Percentiles rank a stretch among this genome's conserved stretches.
Conservation (phyloP, 2,888 invertebrate species). For the Agonopterix alstromeriana region DNA sequence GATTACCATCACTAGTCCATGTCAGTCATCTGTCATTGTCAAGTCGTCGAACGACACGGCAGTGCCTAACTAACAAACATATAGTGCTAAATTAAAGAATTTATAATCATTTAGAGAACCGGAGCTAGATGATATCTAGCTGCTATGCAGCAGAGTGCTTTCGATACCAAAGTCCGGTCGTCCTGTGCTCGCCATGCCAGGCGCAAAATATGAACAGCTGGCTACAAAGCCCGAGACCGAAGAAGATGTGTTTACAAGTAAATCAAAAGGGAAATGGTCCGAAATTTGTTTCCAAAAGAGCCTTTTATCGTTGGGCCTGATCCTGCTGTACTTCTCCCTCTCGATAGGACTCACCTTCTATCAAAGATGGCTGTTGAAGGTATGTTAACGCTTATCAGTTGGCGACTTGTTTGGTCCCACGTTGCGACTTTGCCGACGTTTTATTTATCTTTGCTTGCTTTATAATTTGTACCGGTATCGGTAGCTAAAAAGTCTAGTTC, state of each 20-base stretch:
- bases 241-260: slow-evolving; percentile 53
- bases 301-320: slow-evolving; percentile 70
- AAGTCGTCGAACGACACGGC: no score
- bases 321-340: slow-evolving; percentile 90
- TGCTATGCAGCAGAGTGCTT: slow-evolving; percentile 48
- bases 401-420: not conserved
- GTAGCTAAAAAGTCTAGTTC: no score
- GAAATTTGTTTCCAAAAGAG: slow-evolving; percentile 59
- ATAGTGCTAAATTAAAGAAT: no score
- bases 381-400: slow-evolving; percentile 38
- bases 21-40: no score
- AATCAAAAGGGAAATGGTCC: slow-evolving; percentile 52
- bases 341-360: slow-evolving; percentile 98
- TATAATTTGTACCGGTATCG: no score
- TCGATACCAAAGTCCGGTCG: slow-evolving; percentile 22
- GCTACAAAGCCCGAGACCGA: slow-evolving; percentile 52
- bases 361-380: slow-evolving; percentile 94
- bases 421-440: no score
- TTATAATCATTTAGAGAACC: no score
- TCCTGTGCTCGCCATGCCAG: slow-evolving; percentile 45
- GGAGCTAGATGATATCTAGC: slow-evolving; percentile 11
- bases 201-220: slow-evolving; percentile 70
- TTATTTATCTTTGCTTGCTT: no score
- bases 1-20: no score
- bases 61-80: no score